Evolutionary conservation across 2,888 invertebrate species (phyloP), one percentile per base, ranked within the genome.

Genomic region (Bruchidius siliquastri): DNA sequence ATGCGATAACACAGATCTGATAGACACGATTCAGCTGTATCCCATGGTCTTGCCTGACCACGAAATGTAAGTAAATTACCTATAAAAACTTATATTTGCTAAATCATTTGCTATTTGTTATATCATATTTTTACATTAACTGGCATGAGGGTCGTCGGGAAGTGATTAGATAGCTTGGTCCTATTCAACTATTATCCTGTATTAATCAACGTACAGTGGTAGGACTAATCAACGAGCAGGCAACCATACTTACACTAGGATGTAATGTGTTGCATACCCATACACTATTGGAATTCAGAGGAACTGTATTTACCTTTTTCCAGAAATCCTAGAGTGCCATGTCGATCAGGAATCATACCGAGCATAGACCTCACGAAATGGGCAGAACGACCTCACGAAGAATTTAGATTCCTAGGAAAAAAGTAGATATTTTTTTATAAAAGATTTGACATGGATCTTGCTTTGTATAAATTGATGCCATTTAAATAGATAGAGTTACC

Each of bases 1-100:
- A 80, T 97, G 97, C 84, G 97, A 97, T 85, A 96, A 96, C 84
- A 96, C 96, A 0, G 96, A 97, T 85, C 90, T 96, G 78, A 96
- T 97, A 79, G 96, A 96, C 83, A 95, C 95, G 13, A 92, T 95
- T 77, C 97, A 97, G 85, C 89, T 96, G 20, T 96, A 96, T 86
- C 96, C 96, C 0, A 95, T 96, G 95, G 95, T 96, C 32, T 87
- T 96, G 81, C 95, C 96, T 2, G 96, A 96, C 87, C 96, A 96
- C 84, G 95, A 96, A 90, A 91, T 96, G 96, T 96, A 90, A 92
- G 94, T 90, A 68, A 70, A 22, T 49, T 70, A 21, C 67, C 67
- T 71, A n/a, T n/a, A n/a, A n/a, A n/a, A n/a, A n/a, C n/a, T n/a
- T n/a, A n/a, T n/a, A n/a, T n/a, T n/a, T n/a, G n/a, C n/a, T n/a